Evolutionary conservation across 2,888 invertebrate species (phyloP), one percentile per base, ranked within the genome.

Genomic region (Serripes groenlandicus): DNA sequence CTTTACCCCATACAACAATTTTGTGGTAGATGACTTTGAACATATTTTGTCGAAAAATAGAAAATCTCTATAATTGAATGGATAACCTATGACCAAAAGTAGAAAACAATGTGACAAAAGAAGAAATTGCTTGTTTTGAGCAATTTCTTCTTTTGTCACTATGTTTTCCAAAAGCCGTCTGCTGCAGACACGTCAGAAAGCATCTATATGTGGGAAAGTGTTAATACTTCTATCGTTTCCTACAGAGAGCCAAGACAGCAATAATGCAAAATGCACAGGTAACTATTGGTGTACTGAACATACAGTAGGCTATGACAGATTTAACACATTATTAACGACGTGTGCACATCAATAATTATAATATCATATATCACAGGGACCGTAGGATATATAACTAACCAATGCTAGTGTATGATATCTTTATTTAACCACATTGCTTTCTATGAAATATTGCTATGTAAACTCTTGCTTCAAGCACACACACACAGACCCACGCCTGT

Each of bases 171-270:
- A 49, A 49, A 49, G 49, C 49, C n/a, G n/a, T n/a, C n/a, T n/a
- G n/a, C n/a, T n/a, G n/a, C n/a, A n/a, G n/a, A n/a, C n/a, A n/a
- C n/a, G n/a, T n/a, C n/a, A 49, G 15, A 49, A 21, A 21, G 49
- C 49, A 49, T 15, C 18, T 2, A 21, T 21, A 49, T 3, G 15
- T 49, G 49, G 49, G 15, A 49, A 49, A 5, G 21, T 15, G 49
- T 49, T 49, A 49, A 49, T 21, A 49, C 2, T 2, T 49, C 49
- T 49, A 49, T 49, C 2, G 42, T 66, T 42, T 42, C 35, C 66
- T 66, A 42, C 66, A 66, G 66, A n/a, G 66, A 32, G 66, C 66
- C 26, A 66, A 66, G 28, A 18, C 37, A 42, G 66, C 66, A 42
- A 66, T 66, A 42, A 23, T 35, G 3, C 66, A 42, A 66, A 66